A percentile compares a stretch with the other conserved stretches of the same genome.
Evolutionary conservation across 1,140 invertebrate species (phyloP).

Genomic region (Oryzaephilus surinamensis): DNA sequence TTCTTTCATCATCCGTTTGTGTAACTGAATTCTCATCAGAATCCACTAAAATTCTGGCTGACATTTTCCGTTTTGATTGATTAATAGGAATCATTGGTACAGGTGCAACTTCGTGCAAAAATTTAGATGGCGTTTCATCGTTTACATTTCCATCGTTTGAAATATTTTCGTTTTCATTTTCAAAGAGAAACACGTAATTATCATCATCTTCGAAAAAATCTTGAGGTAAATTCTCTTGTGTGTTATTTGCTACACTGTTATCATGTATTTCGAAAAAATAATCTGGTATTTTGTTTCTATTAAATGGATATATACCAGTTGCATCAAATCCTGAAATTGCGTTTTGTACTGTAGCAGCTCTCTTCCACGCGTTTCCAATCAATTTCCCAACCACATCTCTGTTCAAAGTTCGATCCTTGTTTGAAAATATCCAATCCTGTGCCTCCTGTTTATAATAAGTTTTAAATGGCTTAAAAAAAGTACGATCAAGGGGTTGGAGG

Average conservation of each 20-base stretch:
- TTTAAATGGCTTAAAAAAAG: slow-evolving; percentile 28
- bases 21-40: too few species aligned
- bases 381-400: background rate
- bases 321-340: slow-evolving; percentile 4
- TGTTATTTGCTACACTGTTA: background rate
- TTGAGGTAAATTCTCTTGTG: too few species aligned
- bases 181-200: background rate
- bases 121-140: slow-evolving; percentile 2
- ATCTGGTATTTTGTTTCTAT: slow-evolving; percentile 2
- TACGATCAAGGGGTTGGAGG: slow-evolving; percentile 25
- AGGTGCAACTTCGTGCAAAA: background rate
- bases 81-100: background rate
- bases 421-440: slow-evolving; percentile 5
- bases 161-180: background rate
- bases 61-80: background rate
- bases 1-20: too few species aligned
- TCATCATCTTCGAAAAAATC: too few species aligned
- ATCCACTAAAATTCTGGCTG: background rate
- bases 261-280: slow-evolving; percentile 2
- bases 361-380: slow-evolving; percentile 4
- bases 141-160: background rate
- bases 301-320: slow-evolving; percentile 2
- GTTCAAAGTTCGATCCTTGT: slow-evolving; percentile 9
- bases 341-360: background rate
- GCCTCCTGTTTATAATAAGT: slow-evolving; percentile 14